Evolutionary conservation across 2,888 invertebrate species (phyloP), one percentile per base, ranked within the genome.

Genomic region (Cantharis lateralis): DNA sequence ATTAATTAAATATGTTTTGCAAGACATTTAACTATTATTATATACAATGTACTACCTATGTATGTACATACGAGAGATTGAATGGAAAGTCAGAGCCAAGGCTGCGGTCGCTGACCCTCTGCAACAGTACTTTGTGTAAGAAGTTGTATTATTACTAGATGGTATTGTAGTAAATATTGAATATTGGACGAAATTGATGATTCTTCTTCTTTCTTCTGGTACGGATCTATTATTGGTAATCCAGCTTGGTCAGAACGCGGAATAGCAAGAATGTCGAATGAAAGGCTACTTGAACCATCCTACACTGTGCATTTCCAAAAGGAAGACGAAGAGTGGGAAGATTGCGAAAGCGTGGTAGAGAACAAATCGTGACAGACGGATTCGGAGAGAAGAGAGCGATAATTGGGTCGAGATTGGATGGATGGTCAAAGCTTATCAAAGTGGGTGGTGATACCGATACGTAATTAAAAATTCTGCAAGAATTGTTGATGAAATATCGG

Each of bases 21-120:
- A 16, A 74, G 24, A 48, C 26, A 15, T 66, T 66, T 71, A 69
- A 72, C 64, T 76, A 72, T 73, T 68, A 62, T 73, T 73, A 64
- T 61, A 28, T 15, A 15, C 20, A 71, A 76, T 48, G 48, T 48
- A 48, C 7, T 24, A 24, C 3, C 26, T 28, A 10, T n/a, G n/a
- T 48, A 48, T 48, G 48, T 48, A 48, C 20, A 16, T 73, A 66
- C 62, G 72, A 15, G 62, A 78, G 82, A 82, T 85, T 86, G 86
- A 86, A 86, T 86, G 86, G 86, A 87, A 87, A 87, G 87, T 87
- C 87, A 87, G 85, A 87, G 87, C 87, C 87, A 87, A 87, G 87
- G 87, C 86, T 87, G 86, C 83, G 87, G 87, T 87, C 86, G 85
- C 84, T 86, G 87, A 87, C 87, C 87, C 86, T 82, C 84, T 86